Percentiles rank a stretch among this genome's conserved stretches.
Conservation (phyloP, 2,113 vertebrate species). For the Eurypyga helias region DNA sequence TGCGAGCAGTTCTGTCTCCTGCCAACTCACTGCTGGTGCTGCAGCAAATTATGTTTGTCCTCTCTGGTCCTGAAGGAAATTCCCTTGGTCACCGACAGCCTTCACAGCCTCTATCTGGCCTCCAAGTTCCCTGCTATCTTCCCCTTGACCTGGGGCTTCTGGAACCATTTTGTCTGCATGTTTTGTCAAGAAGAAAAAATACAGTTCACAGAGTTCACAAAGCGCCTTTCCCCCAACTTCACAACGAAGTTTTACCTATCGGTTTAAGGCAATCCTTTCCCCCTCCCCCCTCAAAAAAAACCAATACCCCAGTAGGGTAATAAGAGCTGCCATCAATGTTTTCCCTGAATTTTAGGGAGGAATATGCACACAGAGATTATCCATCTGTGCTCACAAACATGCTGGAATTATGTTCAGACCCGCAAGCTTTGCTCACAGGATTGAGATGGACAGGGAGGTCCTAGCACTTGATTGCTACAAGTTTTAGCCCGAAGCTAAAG, state of each 20-base stretch:
- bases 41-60: background rate
- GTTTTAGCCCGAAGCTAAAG: slow-evolving; percentile 49
- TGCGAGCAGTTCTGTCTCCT: background rate
- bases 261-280: background rate
- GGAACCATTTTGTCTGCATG: accelerated
- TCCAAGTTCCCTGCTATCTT: background rate
- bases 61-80: background rate
- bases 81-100: background rate
- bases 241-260: background rate
- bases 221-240: background rate
- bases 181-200: background rate
- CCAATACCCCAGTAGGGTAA: background rate
- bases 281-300: background rate
- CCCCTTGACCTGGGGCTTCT: background rate
- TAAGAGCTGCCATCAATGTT: background rate
- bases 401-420: background rate
- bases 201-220: background rate
- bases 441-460: slow-evolving; percentile 12
- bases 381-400: background rate
- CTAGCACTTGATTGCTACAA: slow-evolving; percentile 32
- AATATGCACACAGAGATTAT: background rate
- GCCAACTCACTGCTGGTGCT: background rate
- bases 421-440: background rate
- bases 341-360: background rate
- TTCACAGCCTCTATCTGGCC: background rate